Evolutionary conservation across 2,797 vertebrate genomes (phyloP).

Genomic region (Poecilia gillii): DNA sequence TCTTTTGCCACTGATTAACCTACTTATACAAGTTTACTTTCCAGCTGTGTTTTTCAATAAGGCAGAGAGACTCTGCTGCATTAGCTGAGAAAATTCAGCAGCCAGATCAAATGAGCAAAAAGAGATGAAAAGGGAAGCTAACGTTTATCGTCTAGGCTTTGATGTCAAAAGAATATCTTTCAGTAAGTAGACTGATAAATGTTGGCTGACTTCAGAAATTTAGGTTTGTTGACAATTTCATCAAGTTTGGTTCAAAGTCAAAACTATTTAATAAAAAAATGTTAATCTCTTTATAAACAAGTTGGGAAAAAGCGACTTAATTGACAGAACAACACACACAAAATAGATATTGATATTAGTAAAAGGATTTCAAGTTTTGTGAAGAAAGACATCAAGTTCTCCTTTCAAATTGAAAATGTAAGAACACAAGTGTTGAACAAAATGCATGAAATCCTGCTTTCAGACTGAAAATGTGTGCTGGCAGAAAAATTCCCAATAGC

Average conservation of each 20-base stretch:
- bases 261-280: not conserved
- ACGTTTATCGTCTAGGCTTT: not conserved
- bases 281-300: not conserved
- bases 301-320: too few species aligned
- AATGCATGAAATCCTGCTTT: too few species aligned
- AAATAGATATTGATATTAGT: not conserved
- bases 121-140: not conserved
- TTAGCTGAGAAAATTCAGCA: not conserved
- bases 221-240: not conserved
- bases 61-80: not conserved
- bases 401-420: too few species aligned
- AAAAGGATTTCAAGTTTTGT: too few species aligned
- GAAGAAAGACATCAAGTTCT: too few species aligned
- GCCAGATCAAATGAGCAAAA: not conserved
- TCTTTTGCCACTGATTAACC: slow-evolving; percentile 7
- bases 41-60: not conserved
- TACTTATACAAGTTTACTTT: not conserved
- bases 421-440: too few species aligned
- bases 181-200: not conserved
- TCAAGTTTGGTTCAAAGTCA: not conserved
- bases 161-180: not conserved
- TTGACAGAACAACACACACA: not conserved
- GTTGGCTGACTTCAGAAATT: not conserved
- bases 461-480: too few species aligned
- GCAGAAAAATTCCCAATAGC: too few species aligned